These are phyloP conservation scores for Proisotoma minuta DNA, from an alignment of 2,888 invertebrate genomes.

Conservation along the genomic window DNA sequence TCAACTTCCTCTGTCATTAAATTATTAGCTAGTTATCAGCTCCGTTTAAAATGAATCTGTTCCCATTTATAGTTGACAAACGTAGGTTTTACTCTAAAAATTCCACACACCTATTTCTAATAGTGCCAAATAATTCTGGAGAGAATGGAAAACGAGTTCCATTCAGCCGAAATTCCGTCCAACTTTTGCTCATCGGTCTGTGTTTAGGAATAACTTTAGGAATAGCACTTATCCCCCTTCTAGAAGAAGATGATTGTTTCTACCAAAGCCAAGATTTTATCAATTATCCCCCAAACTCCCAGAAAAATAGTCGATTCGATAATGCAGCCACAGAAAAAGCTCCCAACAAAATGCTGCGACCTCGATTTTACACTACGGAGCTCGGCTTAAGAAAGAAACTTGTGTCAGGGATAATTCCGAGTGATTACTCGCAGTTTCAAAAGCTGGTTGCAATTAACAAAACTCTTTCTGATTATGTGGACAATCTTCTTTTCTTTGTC, in stretches of 20 bases:
- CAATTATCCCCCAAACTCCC: not conserved
- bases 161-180: slow-evolving; percentile 15
- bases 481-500: slow-evolving; percentile 81
- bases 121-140: slow-evolving; percentile 10
- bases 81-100: slow-evolving; percentile 16
- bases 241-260: slow-evolving; percentile 15
- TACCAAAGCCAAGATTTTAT: not conserved
- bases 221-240: slow-evolving; percentile 22
- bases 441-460: slow-evolving; percentile 80
- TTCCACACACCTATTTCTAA: slow-evolving; percentile 14
- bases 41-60: slow-evolving; percentile 18
- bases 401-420: slow-evolving; percentile 78
- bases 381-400: slow-evolving; percentile 85
- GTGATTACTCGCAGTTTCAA: slow-evolving; percentile 65
- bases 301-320: not conserved
- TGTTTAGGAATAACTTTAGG: slow-evolving; percentile 31
- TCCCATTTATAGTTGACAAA: slow-evolving; percentile 18
- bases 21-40: too few relatives aligned
- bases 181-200: slow-evolving; percentile 28
- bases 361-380: slow-evolving; percentile 91
- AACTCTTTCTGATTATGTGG: slow-evolving; percentile 76
- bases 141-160: slow-evolving; percentile 6
- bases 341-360: slow-evolving; percentile 54
- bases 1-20: too few relatives aligned
- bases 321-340: not conserved